Conservation (phyloP, 2,888 invertebrate species). For the Muschampia staudingeri region DNA sequence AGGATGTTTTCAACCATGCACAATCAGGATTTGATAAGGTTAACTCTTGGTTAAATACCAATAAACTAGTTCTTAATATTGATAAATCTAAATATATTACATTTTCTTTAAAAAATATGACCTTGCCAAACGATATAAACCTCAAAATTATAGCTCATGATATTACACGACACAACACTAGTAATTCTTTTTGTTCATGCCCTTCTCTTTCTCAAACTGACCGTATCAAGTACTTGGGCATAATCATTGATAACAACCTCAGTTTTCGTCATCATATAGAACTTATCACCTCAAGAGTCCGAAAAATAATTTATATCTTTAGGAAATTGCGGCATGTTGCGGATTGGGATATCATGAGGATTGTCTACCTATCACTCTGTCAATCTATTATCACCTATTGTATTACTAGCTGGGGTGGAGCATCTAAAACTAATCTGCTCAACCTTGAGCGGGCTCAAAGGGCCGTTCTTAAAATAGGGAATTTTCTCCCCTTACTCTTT, state of each 20-base stretch:
- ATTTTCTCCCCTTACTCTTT: no score
- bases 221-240: no score
- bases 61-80: constrained; percentile 11
- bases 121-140: no score
- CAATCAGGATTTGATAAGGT: neutral
- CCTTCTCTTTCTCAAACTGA: no score
- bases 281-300: neutral
- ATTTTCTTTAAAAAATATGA: neutral
- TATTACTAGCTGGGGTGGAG: neutral
- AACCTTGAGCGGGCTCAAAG: neutral
- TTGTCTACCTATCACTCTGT: neutral
- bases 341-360: neutral
- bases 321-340: neutral
- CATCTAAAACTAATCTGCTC: neutral
- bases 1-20: neutral
- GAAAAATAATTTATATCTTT: neutral
- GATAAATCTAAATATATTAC: constrained; percentile 18
- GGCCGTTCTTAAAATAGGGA: neutral
- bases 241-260: no score
- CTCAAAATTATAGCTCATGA: no score
- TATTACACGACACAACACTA: no score
- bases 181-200: no score
- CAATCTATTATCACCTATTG: neutral
- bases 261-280: no score
- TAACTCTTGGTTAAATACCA: neutral